Base-by-base conservation (phyloP, 1,140 invertebrate genomes). In the Euwallacea fornicatus region DNA sequence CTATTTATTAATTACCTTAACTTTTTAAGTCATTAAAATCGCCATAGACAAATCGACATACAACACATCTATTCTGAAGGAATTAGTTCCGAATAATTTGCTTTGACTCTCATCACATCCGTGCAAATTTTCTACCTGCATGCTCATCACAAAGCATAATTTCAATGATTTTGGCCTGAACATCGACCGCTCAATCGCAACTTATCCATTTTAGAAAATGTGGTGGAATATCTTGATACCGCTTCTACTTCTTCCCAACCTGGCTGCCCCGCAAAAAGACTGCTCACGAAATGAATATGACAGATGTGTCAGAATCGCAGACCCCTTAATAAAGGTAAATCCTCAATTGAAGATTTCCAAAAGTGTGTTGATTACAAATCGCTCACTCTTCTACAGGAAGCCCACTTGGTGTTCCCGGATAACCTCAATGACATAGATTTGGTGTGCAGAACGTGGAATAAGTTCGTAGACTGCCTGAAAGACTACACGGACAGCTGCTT, bases 381-480 rank as follows among this genome's bases (percentile, higher is more conserved):
- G 10, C 16, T 63, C 2, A 9, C 13, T 13, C 16, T 44, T 41
- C 59, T 60, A 33, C 43, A 72, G 71, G 85, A 88, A 72, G 82
- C 86, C 1, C 83, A 85, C 75, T 77, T 87, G 6, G 84, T 87
- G 42, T 87, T 87, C 72, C 86, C 86, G 4, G 86, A 87, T 71
- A 88, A 87, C 69, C 81, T 86, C 75, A 81, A 82, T 42, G 86
- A 88, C 77, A 86, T 88, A 8, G 85, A 87, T 62, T 78, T 81
- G 21, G 86, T 87, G 43, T 88, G 86, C 82, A 83, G 83, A 79
- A 86, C 84, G 7, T 87, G 86, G 86, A 83, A 83, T 42, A 76
- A 81, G 44, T 87, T 88, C 71, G 85, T 88, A 0, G 84, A 87
- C 63, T 87, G 86, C 72, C 82, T 87, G 43, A 84, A 84, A 66